Evolutionary conservation across 1,140 invertebrate genomes (phyloP).

Genomic region (Ostrea edulis): DNA sequence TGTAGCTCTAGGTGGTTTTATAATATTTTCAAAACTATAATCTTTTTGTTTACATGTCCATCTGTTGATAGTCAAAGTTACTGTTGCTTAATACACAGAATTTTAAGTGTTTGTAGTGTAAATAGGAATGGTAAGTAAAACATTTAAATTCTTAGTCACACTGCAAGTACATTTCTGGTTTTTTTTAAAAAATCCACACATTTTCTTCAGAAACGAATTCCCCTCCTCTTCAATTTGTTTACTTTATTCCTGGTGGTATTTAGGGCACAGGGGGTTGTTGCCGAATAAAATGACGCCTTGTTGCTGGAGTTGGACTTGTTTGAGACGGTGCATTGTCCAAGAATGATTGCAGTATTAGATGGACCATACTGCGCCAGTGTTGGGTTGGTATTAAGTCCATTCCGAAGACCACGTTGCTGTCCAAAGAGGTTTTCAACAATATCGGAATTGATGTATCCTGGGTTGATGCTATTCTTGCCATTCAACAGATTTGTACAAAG

Average conservation of each 20-base stretch:
- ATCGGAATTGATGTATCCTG: slow-evolving; percentile 44
- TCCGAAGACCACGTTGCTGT: slow-evolving; percentile 47
- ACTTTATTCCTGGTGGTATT: not conserved
- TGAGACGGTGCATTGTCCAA: slow-evolving; percentile 43
- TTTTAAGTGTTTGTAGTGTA: not conserved
- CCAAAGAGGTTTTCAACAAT: slow-evolving; percentile 43
- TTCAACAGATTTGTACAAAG: not conserved
- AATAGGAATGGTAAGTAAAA: not conserved
- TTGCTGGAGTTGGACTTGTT: slow-evolving; percentile 42
- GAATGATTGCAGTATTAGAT: slow-evolving; percentile 43
- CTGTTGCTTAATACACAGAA: not conserved
- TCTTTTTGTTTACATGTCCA: not conserved
- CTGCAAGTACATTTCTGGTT: not conserved
- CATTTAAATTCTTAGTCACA: not conserved
- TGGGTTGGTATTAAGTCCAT: slow-evolving; percentile 43
- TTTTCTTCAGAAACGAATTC: not conserved
- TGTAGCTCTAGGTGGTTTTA: too few relatives aligned
- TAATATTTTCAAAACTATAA: too few relatives aligned
- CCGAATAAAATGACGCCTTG: slow-evolving; percentile 32
- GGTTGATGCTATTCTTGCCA: slow-evolving; percentile 22
- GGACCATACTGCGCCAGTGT: slow-evolving; percentile 45
- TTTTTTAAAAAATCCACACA: not conserved
- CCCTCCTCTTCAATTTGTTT: slow-evolving; percentile 2
- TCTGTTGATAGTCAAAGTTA: not conserved
- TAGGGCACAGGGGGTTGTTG: slow-evolving; percentile 43